Evolutionary conservation across 2,113 vertebrate genomes (phyloP), one percentile per base, ranked within the genome.

Genomic region (Nyctereutes procyonoides): DNA sequence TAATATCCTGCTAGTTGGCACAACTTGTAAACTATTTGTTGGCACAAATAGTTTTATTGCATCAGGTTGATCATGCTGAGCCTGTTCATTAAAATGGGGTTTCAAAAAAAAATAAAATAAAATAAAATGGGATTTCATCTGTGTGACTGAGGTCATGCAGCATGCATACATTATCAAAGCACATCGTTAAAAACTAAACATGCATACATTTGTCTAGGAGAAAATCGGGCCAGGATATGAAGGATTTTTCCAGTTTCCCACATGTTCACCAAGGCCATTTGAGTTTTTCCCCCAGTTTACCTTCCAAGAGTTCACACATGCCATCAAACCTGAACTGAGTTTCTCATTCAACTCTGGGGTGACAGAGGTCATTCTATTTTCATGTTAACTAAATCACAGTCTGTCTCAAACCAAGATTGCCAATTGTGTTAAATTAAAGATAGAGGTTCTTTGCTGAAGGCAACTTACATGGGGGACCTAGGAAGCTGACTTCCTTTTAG

Each of bases 401-500:
- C 73, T 77, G 84, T 88, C 14, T 14, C 83, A 63, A 89, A 43
- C n/a, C 69, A 95, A 93, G 89, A 95, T 92, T 93, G 81, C 86
- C 88, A 88, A 60, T 92, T 95, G 19, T 71, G 77, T 88, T 93
- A 3, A 53, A 5, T 22, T 95, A 85, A 71, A 92, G 69, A 43
- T 35, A 62, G 93, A 80, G 88, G 65, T 15, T 35, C 63, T 13
- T 4, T 60, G 74, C 89, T 93, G 76, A 97, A 77, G 91, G 93
- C 51, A 96, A 96, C 28, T 26, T 77, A 24, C 90, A 90, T 20
- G 56, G 28, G 62, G 24, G 0, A 0, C 17, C 62, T 43, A 84
- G 77, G 96, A 88, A 98, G 88, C 73, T 96, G 96, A 96, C 60
- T 98, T 98, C 22, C 3, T 58, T 96, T 98, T 96, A 86, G 15